Conservation (phyloP, 2,113 vertebrate species). For the Phylloscopus whistleri region DNA sequence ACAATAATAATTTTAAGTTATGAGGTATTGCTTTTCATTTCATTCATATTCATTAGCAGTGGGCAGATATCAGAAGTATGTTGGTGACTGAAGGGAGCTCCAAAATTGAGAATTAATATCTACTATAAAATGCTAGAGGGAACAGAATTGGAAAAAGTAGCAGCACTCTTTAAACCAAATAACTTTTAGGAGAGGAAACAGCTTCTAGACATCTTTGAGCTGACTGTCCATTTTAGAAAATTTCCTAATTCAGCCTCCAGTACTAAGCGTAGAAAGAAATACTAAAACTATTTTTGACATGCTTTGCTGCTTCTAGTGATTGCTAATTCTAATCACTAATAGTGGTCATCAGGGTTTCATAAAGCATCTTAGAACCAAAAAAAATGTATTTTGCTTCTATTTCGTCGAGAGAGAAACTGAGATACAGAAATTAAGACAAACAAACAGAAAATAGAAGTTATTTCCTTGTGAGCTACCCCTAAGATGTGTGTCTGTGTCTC, state of each 20-base stretch:
- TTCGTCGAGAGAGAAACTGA: background rate
- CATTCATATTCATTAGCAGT: slow-evolving; percentile 45
- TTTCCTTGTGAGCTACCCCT: background rate
- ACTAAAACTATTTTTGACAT: background rate
- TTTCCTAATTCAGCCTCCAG: background rate
- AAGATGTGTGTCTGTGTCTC: background rate
- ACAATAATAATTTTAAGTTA: slow-evolving; percentile 33
- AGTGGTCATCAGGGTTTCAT: background rate
- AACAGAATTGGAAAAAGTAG: background rate
- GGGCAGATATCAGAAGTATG: background rate
- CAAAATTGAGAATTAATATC: background rate
- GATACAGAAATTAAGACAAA: background rate
- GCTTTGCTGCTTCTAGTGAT: background rate
- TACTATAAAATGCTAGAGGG: background rate
- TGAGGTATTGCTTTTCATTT: slow-evolving; percentile 3
- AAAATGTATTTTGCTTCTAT: background rate
- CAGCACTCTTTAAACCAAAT: background rate
- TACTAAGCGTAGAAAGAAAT: background rate
- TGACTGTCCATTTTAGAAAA: background rate
- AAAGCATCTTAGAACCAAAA: background rate
- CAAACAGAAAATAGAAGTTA: background rate
- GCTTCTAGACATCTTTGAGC: background rate
- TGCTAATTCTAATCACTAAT: background rate
- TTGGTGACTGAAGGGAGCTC: background rate
- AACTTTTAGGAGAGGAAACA: background rate